Base-by-base conservation (phyloP, 2,113 vertebrate genomes). In the Picathartes gymnocephalus region DNA sequence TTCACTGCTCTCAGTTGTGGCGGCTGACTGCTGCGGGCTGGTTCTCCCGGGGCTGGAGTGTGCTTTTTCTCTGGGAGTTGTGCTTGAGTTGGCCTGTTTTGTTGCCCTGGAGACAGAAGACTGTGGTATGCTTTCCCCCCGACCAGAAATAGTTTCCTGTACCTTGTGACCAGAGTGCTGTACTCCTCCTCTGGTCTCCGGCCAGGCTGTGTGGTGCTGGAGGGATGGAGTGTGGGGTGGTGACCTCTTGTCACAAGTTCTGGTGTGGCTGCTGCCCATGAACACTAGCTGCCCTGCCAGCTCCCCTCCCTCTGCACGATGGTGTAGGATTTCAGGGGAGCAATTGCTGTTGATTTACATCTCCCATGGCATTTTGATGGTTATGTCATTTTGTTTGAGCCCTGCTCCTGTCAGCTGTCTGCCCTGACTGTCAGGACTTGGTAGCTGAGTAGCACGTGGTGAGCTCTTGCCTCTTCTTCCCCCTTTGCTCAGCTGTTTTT, bases 91-190 rank as follows among this genome's bases (percentile, higher is more conserved):
- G 77, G 95, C 92, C 96, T 98, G 97, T 97, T 98, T 96, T 96
- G 97, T 98, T 97, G 86, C 84, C 96, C 82, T 91, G 96, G 96
- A 88, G 93, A 98, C 92, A 82, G 95, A 83, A 86, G 92, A 88
- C 92, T 82, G 85, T 92, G 95, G 95, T 96, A 97, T 97, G 95
- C 93, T 96, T 97, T 95, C 87, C 96, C 94, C 92, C 90, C 58
- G 93, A 97, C 96, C 96, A 97, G 96, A 97, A 97, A 96, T 97
- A 97, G 96, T 97, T 97, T 94, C 92, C 92, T 85, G 95, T 97
- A 97, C 96, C 97, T 96, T 97, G 96, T 97, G 97, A 97, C 94
- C 12, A 0, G 65, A 91, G 94, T 3, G 78, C 92, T 88, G 90
- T 94, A 81, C 95, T 96, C 81, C 88, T 96, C 69, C 71, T 69